These are phyloP conservation scores for Epirrita christyi DNA, from an alignment of 2,888 invertebrate genomes.

Conservation along the genomic window DNA sequence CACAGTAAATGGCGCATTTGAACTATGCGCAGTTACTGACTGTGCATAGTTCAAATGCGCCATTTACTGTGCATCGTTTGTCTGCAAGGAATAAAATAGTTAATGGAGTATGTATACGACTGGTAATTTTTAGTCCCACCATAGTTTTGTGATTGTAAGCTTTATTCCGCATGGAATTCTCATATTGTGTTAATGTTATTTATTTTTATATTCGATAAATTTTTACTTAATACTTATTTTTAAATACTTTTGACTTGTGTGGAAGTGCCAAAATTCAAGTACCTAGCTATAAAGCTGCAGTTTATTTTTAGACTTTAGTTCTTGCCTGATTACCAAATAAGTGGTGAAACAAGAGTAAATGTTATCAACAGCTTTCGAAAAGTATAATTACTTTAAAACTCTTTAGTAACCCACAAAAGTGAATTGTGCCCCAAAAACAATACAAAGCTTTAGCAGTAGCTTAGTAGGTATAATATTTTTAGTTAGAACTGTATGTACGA, in stretches of 20 bases:
- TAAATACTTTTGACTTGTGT: slow-evolving; percentile 12
- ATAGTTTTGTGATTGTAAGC: slow-evolving; percentile 17
- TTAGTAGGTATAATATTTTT: no score
- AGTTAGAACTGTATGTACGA: no score
- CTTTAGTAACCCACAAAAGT: no score
- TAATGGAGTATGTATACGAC: slow-evolving; percentile 1
- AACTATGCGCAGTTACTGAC: no score
- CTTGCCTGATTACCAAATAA: not conserved
- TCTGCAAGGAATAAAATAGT: not conserved
- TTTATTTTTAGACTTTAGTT: not conserved
- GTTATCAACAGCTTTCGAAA: no score
- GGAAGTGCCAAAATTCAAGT: slow-evolving; percentile 24
- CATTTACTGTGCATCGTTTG: no score
- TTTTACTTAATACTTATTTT: slow-evolving; percentile 3
- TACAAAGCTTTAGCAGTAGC: no score
- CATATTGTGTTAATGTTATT: slow-evolving; percentile 14
- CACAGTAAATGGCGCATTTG: no score
- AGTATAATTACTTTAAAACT: no score
- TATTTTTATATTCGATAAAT: slow-evolving; percentile 11
- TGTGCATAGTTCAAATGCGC: no score
- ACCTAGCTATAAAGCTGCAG: not conserved
- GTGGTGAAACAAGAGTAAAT: no score
- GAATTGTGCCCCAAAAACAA: no score
- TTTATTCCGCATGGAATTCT: slow-evolving; percentile 5
- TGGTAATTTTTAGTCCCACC: slow-evolving; percentile 16